phyloP scores from a whole-genome alignment of 2,113 vertebrate genomes.

The Terrapene triunguis region DNA sequence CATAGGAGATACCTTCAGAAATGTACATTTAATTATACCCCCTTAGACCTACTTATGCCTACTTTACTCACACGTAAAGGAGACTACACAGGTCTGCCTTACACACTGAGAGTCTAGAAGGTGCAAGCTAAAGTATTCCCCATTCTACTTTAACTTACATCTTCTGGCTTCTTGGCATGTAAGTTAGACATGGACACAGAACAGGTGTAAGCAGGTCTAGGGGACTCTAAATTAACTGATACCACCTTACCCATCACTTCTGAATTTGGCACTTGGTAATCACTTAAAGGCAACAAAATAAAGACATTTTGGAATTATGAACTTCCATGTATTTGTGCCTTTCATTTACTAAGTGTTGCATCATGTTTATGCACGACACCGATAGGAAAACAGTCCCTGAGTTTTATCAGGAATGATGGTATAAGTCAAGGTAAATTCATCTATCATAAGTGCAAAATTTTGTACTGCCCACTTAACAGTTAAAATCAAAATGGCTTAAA shows the following conservation, averaged over 20 bases:
- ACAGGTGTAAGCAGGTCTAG: not conserved
- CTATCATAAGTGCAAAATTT: not conserved
- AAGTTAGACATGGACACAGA: not conserved
- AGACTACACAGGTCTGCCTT: not conserved
- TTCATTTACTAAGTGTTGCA: not conserved
- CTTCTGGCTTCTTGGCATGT: not conserved
- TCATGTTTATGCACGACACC: not conserved
- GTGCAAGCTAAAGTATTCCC: not conserved
- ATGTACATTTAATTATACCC: not conserved
- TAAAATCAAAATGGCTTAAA: not conserved
- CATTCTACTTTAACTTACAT: not conserved
- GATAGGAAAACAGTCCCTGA: not conserved
- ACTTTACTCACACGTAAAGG: not conserved
- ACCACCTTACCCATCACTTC: not conserved
- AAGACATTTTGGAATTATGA: not conserved
- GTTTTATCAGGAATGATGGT: not conserved
- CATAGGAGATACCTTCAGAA: not conserved
- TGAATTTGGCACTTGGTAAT: not conserved
- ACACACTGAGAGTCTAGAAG: not conserved
- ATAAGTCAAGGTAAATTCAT: not conserved
- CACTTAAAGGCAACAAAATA: not conserved
- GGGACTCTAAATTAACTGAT: not conserved
- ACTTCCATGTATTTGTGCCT: not conserved
- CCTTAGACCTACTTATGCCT: not conserved
- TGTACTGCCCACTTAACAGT: not conserved